Evolutionary conservation across 2,113 vertebrate species (phyloP).

Genomic region (Geococcyx californianus): DNA sequence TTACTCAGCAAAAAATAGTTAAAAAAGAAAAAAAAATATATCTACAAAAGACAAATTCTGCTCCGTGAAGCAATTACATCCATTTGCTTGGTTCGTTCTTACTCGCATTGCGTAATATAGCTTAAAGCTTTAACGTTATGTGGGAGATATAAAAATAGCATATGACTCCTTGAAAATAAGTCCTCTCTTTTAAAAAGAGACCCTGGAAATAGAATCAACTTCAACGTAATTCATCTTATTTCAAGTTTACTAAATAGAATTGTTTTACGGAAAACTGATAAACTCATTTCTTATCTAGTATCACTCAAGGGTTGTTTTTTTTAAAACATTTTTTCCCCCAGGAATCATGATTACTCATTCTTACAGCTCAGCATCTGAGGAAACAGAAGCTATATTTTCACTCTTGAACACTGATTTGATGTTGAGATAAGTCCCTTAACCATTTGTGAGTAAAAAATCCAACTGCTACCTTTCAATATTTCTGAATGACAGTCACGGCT

Average conservation of each 20-base stretch:
- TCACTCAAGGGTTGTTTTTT: not conserved
- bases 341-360: constrained; percentile 38
- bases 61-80: not conserved
- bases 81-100: not conserved
- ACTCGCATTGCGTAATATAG: not conserved
- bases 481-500: constrained; percentile 56
- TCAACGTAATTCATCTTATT: not conserved
- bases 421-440: constrained; percentile 60
- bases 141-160: not conserved
- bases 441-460: constrained; percentile 59
- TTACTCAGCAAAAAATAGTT: not conserved
- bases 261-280: constrained; percentile 4
- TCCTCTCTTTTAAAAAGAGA: not conserved
- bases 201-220: not conserved
- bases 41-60: not conserved
- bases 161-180: not conserved
- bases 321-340: not conserved
- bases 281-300: constrained; percentile 15
- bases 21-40: not conserved
- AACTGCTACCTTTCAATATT: constrained; percentile 63
- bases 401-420: constrained; percentile 44
- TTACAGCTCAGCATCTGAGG: constrained; percentile 44
- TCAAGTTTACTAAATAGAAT: constrained; percentile 34
- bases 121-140: not conserved
- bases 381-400: constrained; percentile 51